Percentiles rank a stretch among this genome's conserved stretches.
phyloP scores from a whole-genome alignment of 2,113 vertebrate species.

The Deroptyus accipitrinus region DNA sequence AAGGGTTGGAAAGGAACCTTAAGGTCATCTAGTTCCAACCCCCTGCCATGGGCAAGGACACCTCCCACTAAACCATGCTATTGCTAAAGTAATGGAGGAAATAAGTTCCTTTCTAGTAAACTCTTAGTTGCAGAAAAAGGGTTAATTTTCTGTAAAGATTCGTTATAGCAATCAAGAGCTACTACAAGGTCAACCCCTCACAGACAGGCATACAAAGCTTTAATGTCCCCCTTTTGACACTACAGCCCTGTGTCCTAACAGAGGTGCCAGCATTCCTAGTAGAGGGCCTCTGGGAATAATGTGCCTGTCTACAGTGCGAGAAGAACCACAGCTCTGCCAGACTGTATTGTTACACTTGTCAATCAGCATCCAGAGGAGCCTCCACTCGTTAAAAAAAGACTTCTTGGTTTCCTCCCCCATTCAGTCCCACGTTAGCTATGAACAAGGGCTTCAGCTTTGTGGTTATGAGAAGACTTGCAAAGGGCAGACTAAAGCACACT shows the following conservation, averaged over 20 bases:
- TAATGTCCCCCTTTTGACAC: background rate
- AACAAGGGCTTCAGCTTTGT: background rate
- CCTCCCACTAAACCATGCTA: background rate
- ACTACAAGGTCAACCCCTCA: background rate
- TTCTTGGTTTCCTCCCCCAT: background rate
- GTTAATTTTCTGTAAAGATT: background rate
- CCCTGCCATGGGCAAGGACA: too few species aligned
- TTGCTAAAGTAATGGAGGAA: background rate
- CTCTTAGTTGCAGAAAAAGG: background rate
- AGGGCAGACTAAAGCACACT: background rate
- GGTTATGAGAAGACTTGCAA: background rate
- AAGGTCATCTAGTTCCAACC: too few species aligned
- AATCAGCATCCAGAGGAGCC: background rate
- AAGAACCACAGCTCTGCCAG: background rate
- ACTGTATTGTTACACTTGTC: rapidly evolving
- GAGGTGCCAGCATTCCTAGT: background rate
- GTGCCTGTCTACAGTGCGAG: background rate
- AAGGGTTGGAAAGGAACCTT: too few species aligned
- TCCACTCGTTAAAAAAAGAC: background rate
- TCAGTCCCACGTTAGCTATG: background rate
- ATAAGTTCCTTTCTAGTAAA: background rate
- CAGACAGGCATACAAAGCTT: background rate
- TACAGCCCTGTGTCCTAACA: background rate
- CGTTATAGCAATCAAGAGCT: background rate
- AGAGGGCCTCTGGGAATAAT: background rate